Evolutionary conservation across 2,113 vertebrate species (phyloP), one percentile per base, ranked within the genome.

Genomic region (Mormoops blainvillei): DNA sequence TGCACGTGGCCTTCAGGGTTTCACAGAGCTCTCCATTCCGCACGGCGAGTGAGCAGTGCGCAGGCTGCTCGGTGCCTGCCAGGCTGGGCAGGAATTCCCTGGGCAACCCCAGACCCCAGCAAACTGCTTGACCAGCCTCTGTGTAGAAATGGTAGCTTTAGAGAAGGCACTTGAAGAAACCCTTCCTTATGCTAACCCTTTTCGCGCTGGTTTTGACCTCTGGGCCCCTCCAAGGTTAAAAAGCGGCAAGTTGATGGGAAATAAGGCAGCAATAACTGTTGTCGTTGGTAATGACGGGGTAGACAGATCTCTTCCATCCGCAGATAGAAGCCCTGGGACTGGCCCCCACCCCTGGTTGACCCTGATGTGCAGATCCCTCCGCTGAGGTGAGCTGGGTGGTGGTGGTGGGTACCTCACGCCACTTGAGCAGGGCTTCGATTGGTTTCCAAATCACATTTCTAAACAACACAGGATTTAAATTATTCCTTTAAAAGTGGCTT

Each of bases 401-500:
- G 14, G 15, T 3, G 4, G 9, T 36, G 48, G 48, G n/a, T 12
- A 24, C 80, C 65, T 48, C 68, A 8, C 9, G 7, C 31, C 61
- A 41, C 3, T 56, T 14, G 26, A 76, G 24, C 3, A 2, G 56
- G 26, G 22, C 52, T 83, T 78, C 45, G 13, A 6, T 81, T 80
- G 22, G n/a, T 41, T 91, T 84, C 58, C 38, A 28, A 19, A 48
- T 43, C 43, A 38, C 10, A 20, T 58, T 84, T 74, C 67, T 10
- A 13, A 61, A 41, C 38, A 92, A 45, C 36, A n/a, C 33, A 83
- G 38, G 54, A 74, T 91, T 92, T 81, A 65, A 90, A 70, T 56
- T n/a, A 87, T 56, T 65, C 63, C 33, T 89, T 90, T 14, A 90
- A 90, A 85, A 88, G 24, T 58, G 86, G 50, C 16, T 94, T 95